Percentiles rank a stretch among this genome's conserved stretches.
Conservation (phyloP, 2,113 vertebrate genomes). For the Tragelaphus buxtoni region DNA sequence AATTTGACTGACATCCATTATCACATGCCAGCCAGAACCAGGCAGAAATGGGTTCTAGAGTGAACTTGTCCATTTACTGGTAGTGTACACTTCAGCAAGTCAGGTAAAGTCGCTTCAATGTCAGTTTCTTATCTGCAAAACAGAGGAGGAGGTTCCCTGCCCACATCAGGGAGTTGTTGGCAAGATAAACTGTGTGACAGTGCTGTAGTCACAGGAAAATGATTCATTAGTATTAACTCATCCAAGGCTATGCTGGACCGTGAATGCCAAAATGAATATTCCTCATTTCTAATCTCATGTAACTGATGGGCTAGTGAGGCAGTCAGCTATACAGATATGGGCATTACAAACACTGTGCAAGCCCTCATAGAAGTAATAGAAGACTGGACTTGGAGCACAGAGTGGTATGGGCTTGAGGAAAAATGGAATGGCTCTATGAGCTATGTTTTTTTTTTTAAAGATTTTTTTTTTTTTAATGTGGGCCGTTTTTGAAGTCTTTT, state of each 20-base stretch:
- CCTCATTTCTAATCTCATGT: background rate
- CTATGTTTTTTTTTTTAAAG: background rate
- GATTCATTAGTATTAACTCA: background rate
- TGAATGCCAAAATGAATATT: background rate
- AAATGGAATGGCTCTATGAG: background rate
- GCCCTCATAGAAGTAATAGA: background rate
- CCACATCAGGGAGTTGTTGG: background rate
- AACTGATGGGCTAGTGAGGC: background rate
- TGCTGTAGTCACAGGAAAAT: background rate
- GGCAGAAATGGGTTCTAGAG: background rate
- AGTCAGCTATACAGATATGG: background rate
- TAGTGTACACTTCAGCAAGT: background rate
- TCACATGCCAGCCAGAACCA: background rate
- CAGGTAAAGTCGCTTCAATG: background rate
- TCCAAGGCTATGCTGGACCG: background rate
- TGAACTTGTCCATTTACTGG: background rate
- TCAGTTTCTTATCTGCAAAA: background rate
- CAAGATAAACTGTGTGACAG: background rate
- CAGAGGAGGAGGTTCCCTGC: background rate
- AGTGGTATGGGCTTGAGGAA: background rate
- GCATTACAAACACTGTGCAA: accelerated
- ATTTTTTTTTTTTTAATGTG: background rate
- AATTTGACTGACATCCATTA: background rate
- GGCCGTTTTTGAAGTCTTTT: background rate
- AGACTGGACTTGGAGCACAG: background rate